Conservation (phyloP, 2,888 invertebrate species). For the Dermolepida albohirtum region DNA sequence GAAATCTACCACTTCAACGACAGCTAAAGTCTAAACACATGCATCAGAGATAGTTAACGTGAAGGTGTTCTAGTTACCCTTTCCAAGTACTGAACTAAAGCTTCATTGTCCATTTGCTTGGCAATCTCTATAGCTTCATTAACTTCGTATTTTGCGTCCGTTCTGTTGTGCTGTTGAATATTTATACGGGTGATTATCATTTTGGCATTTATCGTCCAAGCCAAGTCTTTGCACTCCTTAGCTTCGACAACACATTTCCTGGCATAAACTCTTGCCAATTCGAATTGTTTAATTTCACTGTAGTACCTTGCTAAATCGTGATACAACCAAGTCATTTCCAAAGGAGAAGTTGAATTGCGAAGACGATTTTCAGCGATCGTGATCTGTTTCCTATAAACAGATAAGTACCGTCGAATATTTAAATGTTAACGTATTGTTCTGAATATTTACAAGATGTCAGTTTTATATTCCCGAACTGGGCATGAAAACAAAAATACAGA, state of each 20-base stretch:
- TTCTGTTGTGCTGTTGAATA: conserved; percentile 64
- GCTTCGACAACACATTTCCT: conserved; percentile 62
- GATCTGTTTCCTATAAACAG: conserved; percentile 54
- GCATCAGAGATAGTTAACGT: not conserved
- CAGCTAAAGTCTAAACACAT: conserved; percentile 55
- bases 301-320: conserved; percentile 65
- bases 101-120: conserved; percentile 57
- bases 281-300: conserved; percentile 62
- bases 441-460: too few relatives aligned
- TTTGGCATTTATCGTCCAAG: conserved; percentile 65
- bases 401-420: too few relatives aligned
- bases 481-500: too few relatives aligned
- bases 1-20: conserved; percentile 62
- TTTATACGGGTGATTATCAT: conserved; percentile 65
- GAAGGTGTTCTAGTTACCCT: conserved; percentile 49
- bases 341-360: conserved; percentile 53
- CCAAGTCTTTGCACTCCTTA: conserved; percentile 54
- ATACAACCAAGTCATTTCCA: conserved; percentile 67
- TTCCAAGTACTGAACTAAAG: conserved; percentile 58
- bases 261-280: conserved; percentile 63
- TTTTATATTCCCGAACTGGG: too few relatives aligned
- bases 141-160: conserved; percentile 65
- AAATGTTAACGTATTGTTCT: too few relatives aligned
- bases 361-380: conserved; percentile 56
- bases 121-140: conserved; percentile 56